These are phyloP conservation scores for Caenorhabditis remanei DNA, from an alignment of 1,140 invertebrate genomes.

Conservation along the genomic window DNA sequence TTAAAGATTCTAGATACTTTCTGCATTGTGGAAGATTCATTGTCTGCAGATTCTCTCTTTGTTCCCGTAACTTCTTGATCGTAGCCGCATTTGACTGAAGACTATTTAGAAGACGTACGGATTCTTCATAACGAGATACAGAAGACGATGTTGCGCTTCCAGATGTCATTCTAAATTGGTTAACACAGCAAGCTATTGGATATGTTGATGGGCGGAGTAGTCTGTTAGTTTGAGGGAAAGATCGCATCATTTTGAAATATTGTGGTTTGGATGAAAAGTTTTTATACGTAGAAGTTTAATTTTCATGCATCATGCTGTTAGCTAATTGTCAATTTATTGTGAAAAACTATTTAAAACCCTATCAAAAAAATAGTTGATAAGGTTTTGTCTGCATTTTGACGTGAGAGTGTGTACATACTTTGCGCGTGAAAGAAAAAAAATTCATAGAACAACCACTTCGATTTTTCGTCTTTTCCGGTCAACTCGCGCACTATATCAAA, in stretches of 20 bases:
- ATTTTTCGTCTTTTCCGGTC: background rate
- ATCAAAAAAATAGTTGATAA: slow-evolving; percentile 25
- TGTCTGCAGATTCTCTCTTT: slow-evolving; percentile 59
- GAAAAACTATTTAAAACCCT: background rate
- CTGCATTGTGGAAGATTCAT: slow-evolving; percentile 64
- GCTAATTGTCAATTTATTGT: too few relatives aligned
- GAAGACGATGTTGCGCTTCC: background rate
- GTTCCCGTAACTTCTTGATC: slow-evolving; percentile 62
- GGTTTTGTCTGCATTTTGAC: slow-evolving; percentile 8
- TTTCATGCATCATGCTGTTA: slow-evolving; percentile 45
- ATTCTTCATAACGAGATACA: slow-evolving; percentile 40
- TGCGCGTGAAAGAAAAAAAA: slow-evolving; percentile 21
- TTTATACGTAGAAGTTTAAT: background rate
- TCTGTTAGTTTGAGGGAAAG: slow-evolving; percentile 48
- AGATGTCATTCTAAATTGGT: slow-evolving; percentile 21
- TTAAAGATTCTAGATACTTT: slow-evolving; percentile 52
- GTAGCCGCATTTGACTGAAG: slow-evolving; percentile 68
- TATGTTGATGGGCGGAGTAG: slow-evolving; percentile 19
- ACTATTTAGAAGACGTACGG: slow-evolving; percentile 61
- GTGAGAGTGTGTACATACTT: slow-evolving; percentile 15
- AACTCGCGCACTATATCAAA: background rate
- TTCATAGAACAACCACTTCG: slow-evolving; percentile 29
- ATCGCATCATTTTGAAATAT: slow-evolving; percentile 22
- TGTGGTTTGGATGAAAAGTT: background rate
- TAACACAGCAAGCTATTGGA: slow-evolving; percentile 13